phyloP scores from a whole-genome alignment of 2,888 invertebrate species.

The Tigriopus californicus region DNA sequence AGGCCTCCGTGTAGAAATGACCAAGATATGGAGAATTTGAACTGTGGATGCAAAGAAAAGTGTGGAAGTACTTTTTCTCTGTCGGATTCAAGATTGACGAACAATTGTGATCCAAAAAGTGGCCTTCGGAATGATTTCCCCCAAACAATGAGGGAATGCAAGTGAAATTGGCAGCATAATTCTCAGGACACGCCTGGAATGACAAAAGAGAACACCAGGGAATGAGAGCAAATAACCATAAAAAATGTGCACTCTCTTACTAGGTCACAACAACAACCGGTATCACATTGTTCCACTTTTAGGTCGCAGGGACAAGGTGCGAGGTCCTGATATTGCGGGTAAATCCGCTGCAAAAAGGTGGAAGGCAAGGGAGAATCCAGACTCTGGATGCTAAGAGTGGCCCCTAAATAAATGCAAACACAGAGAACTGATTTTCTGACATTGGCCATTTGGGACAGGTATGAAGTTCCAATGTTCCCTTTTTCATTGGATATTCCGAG shows the following conservation, averaged over 20 bases:
- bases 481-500: too few relatives aligned
- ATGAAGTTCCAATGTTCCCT: too few relatives aligned
- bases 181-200: slow-evolving; percentile 1
- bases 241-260: background rate
- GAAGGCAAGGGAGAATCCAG: too few relatives aligned
- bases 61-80: background rate
- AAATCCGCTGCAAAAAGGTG: background rate
- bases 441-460: too few relatives aligned
- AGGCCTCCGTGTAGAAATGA: background rate
- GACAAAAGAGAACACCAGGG: background rate
- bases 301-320: slow-evolving; percentile 4
- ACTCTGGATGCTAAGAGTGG: too few relatives aligned
- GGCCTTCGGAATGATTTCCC: background rate
- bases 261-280: slow-evolving; percentile 3
- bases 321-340: background rate
- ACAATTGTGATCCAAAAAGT: background rate
- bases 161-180: slow-evolving; percentile 1
- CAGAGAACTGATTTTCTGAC: too few relatives aligned
- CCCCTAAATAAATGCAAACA: too few relatives aligned
- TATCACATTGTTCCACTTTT: slow-evolving; percentile 1
- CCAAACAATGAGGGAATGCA: background rate
- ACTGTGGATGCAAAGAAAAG: background rate
- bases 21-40: background rate
- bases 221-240: background rate
- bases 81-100: background rate